Base-by-base conservation (phyloP, 1,140 invertebrate species). In the Episyrphus balteatus region DNA sequence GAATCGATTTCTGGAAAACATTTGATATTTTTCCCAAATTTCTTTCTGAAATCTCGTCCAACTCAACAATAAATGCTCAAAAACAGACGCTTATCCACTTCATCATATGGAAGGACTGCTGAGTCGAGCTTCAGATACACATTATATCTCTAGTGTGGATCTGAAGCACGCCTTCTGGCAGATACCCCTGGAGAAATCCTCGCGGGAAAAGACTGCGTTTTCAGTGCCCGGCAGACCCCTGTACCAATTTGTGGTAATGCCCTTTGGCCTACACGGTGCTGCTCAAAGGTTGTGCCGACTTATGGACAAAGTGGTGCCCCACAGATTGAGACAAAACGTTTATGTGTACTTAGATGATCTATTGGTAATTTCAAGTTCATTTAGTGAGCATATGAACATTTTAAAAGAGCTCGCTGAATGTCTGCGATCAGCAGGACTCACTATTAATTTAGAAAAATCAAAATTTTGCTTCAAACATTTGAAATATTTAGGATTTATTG, bases 141-240 rank as follows among this genome's bases (percentile, higher is more conserved):
- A 39, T 10, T 61, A 45, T 43, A 46, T 66, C 12, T 47, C 41
- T 12, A 41, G 30, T n/a, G 14, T 48, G 8, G 45, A 51, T 48
- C 14, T 51, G 14, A 48, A 48, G 13, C 49, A 59, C n/a, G 66
- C 60, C 1, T 68, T 57, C 46, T 62, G 55, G 53, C 63, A 71
- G 46, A 54, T 71, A 2, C 57, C 55, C 0, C 19, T 72, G 3
- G 52, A 49, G 1, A 30, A 47, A 9, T 44, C 47, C 6, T 58
- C 51, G 13, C 53, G 51, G 37, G 44, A 56, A 31, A 72, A 71
- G 40, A 75, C 72, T 1, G 71, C 68, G 2, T 73, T 73, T 49
- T 61, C 51, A 48, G 19, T 50, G 12, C 45, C 44, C 5, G 36
- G 36, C 26, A 17, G 45, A 32, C 49, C 45, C 6, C 17, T 46